Base-by-base conservation (phyloP, 1,140 invertebrate genomes). In the Camponotus floridanus region DNA sequence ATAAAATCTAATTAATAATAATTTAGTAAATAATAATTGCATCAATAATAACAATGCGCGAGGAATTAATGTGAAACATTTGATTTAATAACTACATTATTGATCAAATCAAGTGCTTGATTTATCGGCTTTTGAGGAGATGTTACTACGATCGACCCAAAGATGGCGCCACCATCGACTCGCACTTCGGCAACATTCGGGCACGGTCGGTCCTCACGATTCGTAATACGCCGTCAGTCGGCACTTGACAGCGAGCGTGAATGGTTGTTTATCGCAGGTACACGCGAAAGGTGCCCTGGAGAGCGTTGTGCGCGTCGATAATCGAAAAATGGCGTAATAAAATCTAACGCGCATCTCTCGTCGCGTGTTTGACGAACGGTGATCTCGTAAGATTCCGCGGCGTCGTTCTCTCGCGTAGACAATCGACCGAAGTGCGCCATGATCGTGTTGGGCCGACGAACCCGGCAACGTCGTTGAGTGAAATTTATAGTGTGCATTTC, bases 281-380 rank as follows among this genome's bases (percentile, higher is more conserved):
- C 6, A 15, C 45, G 33, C 42, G 39, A 31, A 9, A 76, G n/a
- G n/a, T 70, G 26, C 26, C 71, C 21, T 51, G 13, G 39, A 26
- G 68, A 51, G 65, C 80, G 83, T 86, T 74, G 86, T 83, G 76
- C 88, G 79, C 86, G 78, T 26, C 61, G 85, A 78, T 51, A 18
- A 51, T 51, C 86, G 87, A 93, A 92, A 26, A 93, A 93, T 93
- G 92, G 92, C 92, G 91, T 92, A 92, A 87, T 65, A 48, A 51
- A 51, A 85, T 33, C 74, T 67, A 68, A 74, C 61, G 76, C 31
- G 48, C 7, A 21, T n/a, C 45, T n/a, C 13, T 62, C 15, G 48
- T 51, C 48, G 48, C 48, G 51, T 26, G 36, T 68, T 62, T 39
- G 18, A 78, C 36, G 31, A 65, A 78, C 73, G 42, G 48, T 21